Evolutionary conservation across 2,113 vertebrate genomes (phyloP).

Genomic region (Archocentrus centrarchus): DNA sequence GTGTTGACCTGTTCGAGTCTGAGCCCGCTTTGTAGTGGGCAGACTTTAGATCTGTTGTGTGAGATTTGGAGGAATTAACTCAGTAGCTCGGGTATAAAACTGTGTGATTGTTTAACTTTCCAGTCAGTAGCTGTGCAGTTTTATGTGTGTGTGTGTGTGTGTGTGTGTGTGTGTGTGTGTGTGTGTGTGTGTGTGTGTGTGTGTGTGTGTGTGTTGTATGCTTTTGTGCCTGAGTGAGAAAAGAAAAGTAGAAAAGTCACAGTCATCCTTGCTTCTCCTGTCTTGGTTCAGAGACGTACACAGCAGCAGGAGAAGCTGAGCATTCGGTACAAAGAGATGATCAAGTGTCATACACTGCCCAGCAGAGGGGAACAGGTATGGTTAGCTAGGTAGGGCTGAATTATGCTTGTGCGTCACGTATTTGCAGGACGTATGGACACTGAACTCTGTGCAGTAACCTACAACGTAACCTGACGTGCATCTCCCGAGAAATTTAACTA

Average conservation of each 20-base stretch:
- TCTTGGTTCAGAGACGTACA: slow-evolving; percentile 75
- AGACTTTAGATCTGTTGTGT: slow-evolving; percentile 1
- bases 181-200: slow-evolving; percentile 17
- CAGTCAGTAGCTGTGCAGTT: background rate
- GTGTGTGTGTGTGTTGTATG: background rate
- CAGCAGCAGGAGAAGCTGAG: slow-evolving; percentile 83
- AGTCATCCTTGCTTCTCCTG: slow-evolving; percentile 32
- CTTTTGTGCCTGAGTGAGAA: background rate
- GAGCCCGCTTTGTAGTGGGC: background rate
- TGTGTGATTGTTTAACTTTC: background rate
- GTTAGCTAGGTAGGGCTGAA: background rate
- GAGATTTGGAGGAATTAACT: slow-evolving; percentile 10
- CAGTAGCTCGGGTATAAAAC: background rate
- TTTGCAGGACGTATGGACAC: too few relatives aligned
- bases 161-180: slow-evolving; percentile 11
- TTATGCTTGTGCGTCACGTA: too few relatives aligned
- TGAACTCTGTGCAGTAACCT: too few relatives aligned
- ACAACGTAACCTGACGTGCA: too few relatives aligned
- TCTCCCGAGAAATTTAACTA: too few relatives aligned
- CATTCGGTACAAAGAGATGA: slow-evolving; percentile 80
- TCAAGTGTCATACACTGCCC: slow-evolving; percentile 79
- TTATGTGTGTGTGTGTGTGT: slow-evolving; percentile 18
- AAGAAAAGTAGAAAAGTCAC: background rate
- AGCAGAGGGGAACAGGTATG: slow-evolving; percentile 77
- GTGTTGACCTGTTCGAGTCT: background rate